Percentiles rank a stretch among this genome's conserved stretches.
These are phyloP conservation scores for Sisyra terminalis DNA, from an alignment of 2,888 invertebrate species.

Conservation along the genomic window DNA sequence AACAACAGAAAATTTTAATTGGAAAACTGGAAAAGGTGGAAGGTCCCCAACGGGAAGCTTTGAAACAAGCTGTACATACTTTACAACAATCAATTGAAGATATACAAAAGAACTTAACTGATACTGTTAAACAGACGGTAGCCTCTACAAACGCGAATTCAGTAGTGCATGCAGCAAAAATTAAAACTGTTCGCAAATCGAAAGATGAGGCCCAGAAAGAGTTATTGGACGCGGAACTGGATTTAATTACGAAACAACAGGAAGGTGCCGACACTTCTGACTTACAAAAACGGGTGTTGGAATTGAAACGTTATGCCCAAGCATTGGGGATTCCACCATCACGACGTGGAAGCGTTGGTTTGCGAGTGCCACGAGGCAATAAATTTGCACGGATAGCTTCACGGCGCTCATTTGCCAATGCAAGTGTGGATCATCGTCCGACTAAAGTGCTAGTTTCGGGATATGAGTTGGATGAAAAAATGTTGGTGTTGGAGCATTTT, in stretches of 20 bases:
- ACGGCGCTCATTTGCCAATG: slow-evolving; percentile 5
- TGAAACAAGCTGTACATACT: slow-evolving; percentile 66
- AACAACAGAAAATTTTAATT: slow-evolving; percentile 70
- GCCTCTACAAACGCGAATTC: slow-evolving; percentile 9
- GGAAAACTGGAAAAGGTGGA: slow-evolving; percentile 53
- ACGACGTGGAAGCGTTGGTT: slow-evolving; percentile 11
- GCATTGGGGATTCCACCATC: slow-evolving; percentile 21
- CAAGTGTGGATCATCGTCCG: slow-evolving; percentile 68
- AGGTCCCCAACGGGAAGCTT: slow-evolving; percentile 56
- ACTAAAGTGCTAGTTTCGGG: slow-evolving; percentile 75
- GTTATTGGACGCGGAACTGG: slow-evolving; percentile 78
- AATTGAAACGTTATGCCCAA: slow-evolving; percentile 45
- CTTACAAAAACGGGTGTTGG: slow-evolving; percentile 57
- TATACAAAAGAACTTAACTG: slow-evolving; percentile 47
- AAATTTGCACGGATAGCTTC: slow-evolving; percentile 2
- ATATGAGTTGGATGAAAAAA: slow-evolving; percentile 69
- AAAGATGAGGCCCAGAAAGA: slow-evolving; percentile 76
- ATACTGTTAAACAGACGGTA: slow-evolving; percentile 16
- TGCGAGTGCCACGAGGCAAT: slow-evolving; percentile 7
- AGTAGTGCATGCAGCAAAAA: slow-evolving; percentile 10
- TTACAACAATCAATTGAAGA: slow-evolving; percentile 72
- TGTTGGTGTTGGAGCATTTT: slow-evolving; percentile 66
- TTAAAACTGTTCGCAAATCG: slow-evolving; percentile 36
- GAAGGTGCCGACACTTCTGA: slow-evolving; percentile 77
- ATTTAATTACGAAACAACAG: slow-evolving; percentile 72